These are phyloP conservation scores for Papilio gigon DNA, from an alignment of 2,888 invertebrate species.

Conservation along the genomic window DNA sequence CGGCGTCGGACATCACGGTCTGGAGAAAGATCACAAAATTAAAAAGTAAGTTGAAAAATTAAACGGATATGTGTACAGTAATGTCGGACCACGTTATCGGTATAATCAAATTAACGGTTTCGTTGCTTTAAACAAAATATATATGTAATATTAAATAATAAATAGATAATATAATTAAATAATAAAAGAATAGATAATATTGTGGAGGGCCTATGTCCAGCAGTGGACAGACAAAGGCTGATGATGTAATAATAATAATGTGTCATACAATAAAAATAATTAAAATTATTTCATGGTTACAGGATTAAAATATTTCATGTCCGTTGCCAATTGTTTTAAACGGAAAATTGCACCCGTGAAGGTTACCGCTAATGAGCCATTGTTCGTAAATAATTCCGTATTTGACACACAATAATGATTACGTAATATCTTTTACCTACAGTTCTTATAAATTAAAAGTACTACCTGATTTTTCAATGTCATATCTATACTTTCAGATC, in stretches of 20 bases:
- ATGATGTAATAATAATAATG: too few relatives aligned
- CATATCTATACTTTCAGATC: slow-evolving; percentile 56
- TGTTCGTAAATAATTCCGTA: slow-evolving; percentile 9
- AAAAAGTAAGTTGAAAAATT: slow-evolving; percentile 63
- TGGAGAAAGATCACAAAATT: slow-evolving; percentile 64
- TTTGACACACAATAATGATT: neutral
- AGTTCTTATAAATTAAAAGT: neutral
- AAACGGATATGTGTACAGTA: neutral
- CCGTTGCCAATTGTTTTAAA: slow-evolving; percentile 13
- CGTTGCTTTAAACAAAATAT: neutral
- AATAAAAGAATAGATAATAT: neutral
- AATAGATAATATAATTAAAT: neutral
- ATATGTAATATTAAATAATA: neutral
- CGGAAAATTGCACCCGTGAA: slow-evolving; percentile 13
- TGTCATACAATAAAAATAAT: neutral
- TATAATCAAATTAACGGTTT: neutral
- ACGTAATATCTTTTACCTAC: neutral
- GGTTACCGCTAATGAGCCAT: neutral
- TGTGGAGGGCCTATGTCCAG: too few relatives aligned
- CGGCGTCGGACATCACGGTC: slow-evolving; percentile 69
- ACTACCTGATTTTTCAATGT: neutral
- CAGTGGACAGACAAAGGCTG: too few relatives aligned
- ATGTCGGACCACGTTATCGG: neutral
- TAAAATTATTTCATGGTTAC: slow-evolving; percentile 11
- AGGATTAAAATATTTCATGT: slow-evolving; percentile 11